Conservation (phyloP, 1,140 invertebrate genomes). For the Caenorhabditis brenneri region DNA sequence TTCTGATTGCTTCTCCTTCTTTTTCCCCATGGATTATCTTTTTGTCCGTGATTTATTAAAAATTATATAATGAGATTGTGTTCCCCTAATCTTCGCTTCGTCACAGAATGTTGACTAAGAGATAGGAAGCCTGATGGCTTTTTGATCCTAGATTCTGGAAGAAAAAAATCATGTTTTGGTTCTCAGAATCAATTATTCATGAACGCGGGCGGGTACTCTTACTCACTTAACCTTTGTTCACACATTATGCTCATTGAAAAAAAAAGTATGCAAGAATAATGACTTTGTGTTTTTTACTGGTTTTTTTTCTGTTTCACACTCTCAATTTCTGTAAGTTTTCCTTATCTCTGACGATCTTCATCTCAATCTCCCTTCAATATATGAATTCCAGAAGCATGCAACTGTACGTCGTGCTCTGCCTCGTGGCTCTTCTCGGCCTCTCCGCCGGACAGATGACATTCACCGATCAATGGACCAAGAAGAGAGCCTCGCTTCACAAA, state of each 20-base stretch:
- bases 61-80: not conserved
- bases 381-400: slow-evolving; percentile 12
- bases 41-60: not conserved
- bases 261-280: too few relatives aligned
- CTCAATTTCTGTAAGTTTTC: not conserved
- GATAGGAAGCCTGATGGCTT: not conserved
- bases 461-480: slow-evolving; percentile 38
- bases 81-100: not conserved
- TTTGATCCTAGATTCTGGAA: not conserved
- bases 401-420: slow-evolving; percentile 23
- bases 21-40: not conserved
- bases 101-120: not conserved
- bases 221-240: too few relatives aligned
- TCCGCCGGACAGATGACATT: slow-evolving; percentile 17
- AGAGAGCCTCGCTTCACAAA: slow-evolving; percentile 29
- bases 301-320: too few relatives aligned
- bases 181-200: too few relatives aligned
- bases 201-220: too few relatives aligned
- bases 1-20: not conserved
- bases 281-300: not conserved
- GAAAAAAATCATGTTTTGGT: not conserved
- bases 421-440: slow-evolving; percentile 7
- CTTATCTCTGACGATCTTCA: not conserved
- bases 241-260: too few relatives aligned
- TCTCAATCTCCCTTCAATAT: too few relatives aligned